A percentile compares a stretch with the other conserved stretches of the same genome.
Conservation (phyloP, 2,888 invertebrate species). For the Scelioninae gen. 2 region DNA sequence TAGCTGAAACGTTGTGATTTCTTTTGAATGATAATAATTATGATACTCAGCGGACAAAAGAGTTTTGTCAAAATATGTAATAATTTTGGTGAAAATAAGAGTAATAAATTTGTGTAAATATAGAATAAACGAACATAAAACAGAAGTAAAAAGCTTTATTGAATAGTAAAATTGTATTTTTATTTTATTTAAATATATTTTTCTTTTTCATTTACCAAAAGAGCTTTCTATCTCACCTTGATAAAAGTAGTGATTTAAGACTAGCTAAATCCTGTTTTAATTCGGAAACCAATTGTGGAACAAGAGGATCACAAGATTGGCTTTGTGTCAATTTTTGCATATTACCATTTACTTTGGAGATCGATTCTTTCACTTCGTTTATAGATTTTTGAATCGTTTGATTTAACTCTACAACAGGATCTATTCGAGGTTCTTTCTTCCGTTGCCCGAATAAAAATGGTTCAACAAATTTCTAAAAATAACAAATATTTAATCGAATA, state of each 20-base stretch:
- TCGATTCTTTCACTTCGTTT: conserved; percentile 80
- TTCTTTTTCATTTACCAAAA: no score
- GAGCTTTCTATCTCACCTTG: conserved; percentile 71
- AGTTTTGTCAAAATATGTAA: no score
- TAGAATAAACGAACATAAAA: no score
- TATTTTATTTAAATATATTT: no score
- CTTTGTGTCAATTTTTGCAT: conserved; percentile 76
- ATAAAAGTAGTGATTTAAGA: conserved; percentile 72
- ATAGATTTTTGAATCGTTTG: conserved; percentile 80
- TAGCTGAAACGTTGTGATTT: no score
- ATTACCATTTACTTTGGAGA: conserved; percentile 81
- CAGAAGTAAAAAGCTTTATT: no score
- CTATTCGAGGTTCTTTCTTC: conserved; percentile 81
- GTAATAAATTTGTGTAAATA: no score
- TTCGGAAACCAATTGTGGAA: conserved; percentile 72
- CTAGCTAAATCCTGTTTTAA: conserved; percentile 73
- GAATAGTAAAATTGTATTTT: no score
- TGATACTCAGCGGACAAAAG: no score
- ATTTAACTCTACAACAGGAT: conserved; percentile 82
- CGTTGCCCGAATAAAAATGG: conserved; percentile 83
- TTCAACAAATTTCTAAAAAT: conserved; percentile 79
- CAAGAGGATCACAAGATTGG: conserved; percentile 68
- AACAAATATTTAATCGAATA: background rate
- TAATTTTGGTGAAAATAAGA: no score
- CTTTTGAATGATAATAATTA: no score